Evolutionary conservation across 2,888 invertebrate genomes (phyloP).

Genomic region (Podabrus alpinus): DNA sequence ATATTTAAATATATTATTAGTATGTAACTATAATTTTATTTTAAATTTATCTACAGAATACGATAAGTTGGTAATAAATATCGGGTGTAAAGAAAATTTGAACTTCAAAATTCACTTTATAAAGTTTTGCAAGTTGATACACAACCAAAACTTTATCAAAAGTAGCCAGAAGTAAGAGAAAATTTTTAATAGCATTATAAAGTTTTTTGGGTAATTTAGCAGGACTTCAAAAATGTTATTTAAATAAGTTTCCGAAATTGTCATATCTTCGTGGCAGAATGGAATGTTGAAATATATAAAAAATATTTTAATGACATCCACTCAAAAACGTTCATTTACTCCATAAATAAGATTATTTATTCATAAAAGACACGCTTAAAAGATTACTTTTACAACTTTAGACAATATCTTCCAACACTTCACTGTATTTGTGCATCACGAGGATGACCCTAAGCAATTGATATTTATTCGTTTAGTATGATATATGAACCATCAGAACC

Average conservation of each 20-base stretch:
- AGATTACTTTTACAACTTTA: too few relatives aligned
- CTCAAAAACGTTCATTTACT: too few relatives aligned
- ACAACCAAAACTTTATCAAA: not conserved
- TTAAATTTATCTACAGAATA: not conserved
- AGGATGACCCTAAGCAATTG: too few relatives aligned
- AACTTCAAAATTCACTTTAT: not conserved
- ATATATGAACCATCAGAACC: too few relatives aligned
- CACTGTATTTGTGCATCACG: too few relatives aligned
- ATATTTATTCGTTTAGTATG: too few relatives aligned
- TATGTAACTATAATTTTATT: not conserved
- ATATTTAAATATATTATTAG: too few relatives aligned
- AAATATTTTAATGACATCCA: too few relatives aligned
- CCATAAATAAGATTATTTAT: too few relatives aligned
- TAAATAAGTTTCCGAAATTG: not conserved
- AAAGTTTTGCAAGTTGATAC: not conserved
- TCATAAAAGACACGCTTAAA: too few relatives aligned
- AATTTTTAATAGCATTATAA: not conserved
- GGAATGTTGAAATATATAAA: not conserved
- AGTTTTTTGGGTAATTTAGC: not conserved
- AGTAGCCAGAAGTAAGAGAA: not conserved
- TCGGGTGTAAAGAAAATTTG: not conserved
- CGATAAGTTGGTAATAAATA: not conserved
- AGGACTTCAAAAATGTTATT: not conserved
- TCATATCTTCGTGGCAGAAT: not conserved
- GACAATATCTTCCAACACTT: too few relatives aligned